Conservation (phyloP, 2,113 vertebrate species). For the Chrysochloris asiatica region DNA sequence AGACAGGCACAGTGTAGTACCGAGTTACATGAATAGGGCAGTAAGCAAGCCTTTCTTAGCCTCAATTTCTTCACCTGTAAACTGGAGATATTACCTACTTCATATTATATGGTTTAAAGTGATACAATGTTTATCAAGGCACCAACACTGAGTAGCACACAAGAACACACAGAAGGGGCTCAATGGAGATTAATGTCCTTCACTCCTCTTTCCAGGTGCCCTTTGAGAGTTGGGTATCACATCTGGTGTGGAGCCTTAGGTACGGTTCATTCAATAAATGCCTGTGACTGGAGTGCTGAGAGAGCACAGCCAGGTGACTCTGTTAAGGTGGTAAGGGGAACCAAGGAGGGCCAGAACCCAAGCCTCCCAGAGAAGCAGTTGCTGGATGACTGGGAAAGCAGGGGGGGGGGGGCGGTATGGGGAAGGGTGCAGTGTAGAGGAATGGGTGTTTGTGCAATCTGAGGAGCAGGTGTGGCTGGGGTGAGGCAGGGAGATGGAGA, state of each 20-base stretch:
- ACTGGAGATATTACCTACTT: neutral
- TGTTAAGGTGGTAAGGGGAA: neutral
- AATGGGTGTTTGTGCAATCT: fast-evolving
- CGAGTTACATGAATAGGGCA: neutral
- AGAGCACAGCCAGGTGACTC: neutral
- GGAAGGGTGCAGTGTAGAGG: neutral
- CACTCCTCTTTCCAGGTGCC: neutral
- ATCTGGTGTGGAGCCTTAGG: neutral
- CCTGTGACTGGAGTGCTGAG: neutral
- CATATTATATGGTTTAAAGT: neutral
- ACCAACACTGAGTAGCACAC: neutral
- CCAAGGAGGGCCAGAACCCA: neutral
- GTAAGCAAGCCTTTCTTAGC: neutral
- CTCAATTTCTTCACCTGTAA: conserved; percentile 22
- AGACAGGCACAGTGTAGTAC: neutral
- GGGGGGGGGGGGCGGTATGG: neutral
- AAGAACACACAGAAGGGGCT: neutral
- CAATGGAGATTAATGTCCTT: neutral
- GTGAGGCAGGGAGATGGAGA: neutral
- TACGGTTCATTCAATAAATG: neutral
- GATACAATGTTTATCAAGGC: neutral
- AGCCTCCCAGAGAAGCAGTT: neutral
- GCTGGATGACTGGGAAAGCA: neutral
- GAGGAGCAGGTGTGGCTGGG: neutral
- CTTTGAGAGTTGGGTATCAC: neutral